Evolutionary conservation across 2,797 vertebrate genomes (phyloP).

Genomic region (Neosilurus hyrtlii): DNA sequence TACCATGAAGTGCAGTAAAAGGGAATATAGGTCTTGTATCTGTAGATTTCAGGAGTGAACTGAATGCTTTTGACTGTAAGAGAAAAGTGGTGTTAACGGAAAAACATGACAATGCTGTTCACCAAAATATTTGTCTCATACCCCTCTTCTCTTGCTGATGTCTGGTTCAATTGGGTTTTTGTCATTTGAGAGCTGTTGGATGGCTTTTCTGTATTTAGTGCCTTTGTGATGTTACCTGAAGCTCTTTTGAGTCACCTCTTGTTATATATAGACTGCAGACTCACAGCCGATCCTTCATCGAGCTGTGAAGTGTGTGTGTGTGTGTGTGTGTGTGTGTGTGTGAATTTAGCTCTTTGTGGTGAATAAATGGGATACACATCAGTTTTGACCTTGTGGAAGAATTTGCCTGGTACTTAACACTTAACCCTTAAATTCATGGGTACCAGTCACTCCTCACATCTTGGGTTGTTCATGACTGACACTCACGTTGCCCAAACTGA

Average conservation of each 20-base stretch:
- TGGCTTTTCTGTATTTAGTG: constrained; percentile 28
- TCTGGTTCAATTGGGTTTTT: neutral
- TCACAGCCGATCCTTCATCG: constrained; percentile 18
- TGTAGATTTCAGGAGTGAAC: constrained; percentile 40
- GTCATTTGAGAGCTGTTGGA: neutral
- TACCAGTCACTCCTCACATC: neutral
- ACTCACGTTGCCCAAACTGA: neutral
- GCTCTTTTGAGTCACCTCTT: constrained; percentile 19
- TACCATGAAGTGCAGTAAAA: neutral
- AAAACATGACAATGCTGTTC: neutral
- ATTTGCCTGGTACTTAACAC: neutral
- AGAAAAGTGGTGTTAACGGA: neutral
- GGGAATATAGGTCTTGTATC: constrained; percentile 32
- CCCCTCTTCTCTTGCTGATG: neutral
- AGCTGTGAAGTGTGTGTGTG: neutral
- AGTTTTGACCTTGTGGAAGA: neutral
- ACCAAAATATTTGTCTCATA: neutral
- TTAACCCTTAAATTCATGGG: neutral
- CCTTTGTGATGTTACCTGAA: constrained; percentile 12
- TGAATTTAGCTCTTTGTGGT: neutral
- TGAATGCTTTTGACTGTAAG: constrained; percentile 37
- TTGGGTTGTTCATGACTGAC: neutral
- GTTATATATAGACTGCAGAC: constrained; percentile 33
- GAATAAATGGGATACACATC: neutral
- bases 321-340: neutral